phyloP scores from a whole-genome alignment of 2,888 invertebrate species.

The Drosophila greeni region DNA sequence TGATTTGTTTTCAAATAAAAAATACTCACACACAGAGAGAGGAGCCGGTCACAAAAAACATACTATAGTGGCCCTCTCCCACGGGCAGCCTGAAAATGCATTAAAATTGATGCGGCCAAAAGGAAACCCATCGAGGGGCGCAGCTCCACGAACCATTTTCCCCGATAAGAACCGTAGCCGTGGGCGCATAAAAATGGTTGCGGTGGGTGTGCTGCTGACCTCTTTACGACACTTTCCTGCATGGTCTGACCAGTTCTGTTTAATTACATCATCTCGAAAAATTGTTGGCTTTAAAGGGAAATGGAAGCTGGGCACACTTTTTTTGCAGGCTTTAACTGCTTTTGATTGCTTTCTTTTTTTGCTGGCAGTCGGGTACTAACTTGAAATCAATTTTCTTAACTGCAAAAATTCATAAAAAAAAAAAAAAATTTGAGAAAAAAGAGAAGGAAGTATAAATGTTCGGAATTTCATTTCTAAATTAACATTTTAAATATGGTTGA shows the following conservation, averaged over 20 bases:
- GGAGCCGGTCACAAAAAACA: constrained; percentile 21
- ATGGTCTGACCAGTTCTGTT: background rate
- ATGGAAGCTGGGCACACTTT: background rate
- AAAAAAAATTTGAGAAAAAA: no score
- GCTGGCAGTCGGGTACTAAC: no score
- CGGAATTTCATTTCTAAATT: no score
- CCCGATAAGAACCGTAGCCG: constrained; percentile 3
- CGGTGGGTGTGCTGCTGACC: background rate
- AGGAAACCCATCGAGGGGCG: constrained; percentile 14
- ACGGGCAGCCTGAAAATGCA: constrained; percentile 1
- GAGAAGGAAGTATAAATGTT: no score
- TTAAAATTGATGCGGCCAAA: constrained; percentile 17
- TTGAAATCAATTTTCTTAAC: no score
- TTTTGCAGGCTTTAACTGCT: no score
- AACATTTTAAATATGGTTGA: no score
- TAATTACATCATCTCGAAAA: background rate
- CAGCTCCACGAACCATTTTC: background rate
- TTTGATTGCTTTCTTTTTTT: no score
- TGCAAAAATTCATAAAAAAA: no score
- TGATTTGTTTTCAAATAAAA: constrained; percentile 46
- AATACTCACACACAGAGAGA: constrained; percentile 2
- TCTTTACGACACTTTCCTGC: background rate
- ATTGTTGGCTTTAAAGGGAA: background rate
- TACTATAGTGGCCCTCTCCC: background rate
- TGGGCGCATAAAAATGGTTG: no score